These are phyloP conservation scores for Plagiodera versicolora DNA, from an alignment of 2,888 invertebrate genomes.

Conservation along the genomic window DNA sequence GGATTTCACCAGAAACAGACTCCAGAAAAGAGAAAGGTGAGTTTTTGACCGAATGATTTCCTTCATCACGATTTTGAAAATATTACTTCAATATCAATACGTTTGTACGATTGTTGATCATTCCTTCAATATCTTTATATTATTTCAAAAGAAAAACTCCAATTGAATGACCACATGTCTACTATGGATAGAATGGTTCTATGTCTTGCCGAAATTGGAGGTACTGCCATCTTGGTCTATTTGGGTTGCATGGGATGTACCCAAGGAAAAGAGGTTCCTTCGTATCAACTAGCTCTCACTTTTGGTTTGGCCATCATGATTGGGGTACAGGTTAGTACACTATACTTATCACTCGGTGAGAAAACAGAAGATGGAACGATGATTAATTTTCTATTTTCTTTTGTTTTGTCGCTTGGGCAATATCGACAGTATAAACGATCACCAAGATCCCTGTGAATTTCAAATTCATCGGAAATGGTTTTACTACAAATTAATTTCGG, in stretches of 20 bases:
- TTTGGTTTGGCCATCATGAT: conserved; percentile 73
- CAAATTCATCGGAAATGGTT: too few species aligned
- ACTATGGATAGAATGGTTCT: conserved; percentile 45
- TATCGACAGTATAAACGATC: too few species aligned
- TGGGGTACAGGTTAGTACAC: conserved; percentile 62
- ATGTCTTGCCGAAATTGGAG: conserved; percentile 63
- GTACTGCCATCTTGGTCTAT: conserved; percentile 68
- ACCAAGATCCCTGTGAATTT: too few species aligned
- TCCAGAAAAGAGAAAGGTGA: neutral
- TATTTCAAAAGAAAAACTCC: conserved; percentile 50
- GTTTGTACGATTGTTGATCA: too few species aligned
- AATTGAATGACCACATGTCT: conserved; percentile 41
- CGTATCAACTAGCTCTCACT: conserved; percentile 59
- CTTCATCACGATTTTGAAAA: too few species aligned
- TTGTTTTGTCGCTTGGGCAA: too few species aligned
- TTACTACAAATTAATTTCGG: too few species aligned
- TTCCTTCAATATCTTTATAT: too few species aligned
- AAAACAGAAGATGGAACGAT: neutral
- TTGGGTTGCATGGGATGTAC: conserved; percentile 74
- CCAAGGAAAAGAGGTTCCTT: conserved; percentile 49
- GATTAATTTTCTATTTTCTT: too few species aligned
- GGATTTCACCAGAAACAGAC: conserved; percentile 12
- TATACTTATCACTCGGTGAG: neutral
- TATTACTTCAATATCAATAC: too few species aligned
- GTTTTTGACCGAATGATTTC: too few species aligned